These are phyloP conservation scores for Chelon auratus DNA, from an alignment of 2,797 vertebrate genomes.

Conservation along the genomic window DNA sequence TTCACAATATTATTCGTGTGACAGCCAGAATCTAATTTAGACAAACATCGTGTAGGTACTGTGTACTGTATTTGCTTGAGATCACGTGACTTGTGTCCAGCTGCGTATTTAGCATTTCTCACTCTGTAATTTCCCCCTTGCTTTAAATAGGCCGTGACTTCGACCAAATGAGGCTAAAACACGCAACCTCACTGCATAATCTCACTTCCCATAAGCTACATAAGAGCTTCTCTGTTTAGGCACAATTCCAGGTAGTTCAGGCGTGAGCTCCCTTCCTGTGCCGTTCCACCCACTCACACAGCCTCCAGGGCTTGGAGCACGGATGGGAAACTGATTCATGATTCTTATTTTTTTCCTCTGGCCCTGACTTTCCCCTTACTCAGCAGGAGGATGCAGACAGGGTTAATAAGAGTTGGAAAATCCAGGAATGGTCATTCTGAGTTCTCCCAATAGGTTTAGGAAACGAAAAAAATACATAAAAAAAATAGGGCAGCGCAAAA, in stretches of 20 bases:
- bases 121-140: conserved; percentile 23
- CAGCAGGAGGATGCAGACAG: conserved; percentile 30
- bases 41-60: conserved; percentile 21
- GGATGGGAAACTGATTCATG: conserved; percentile 66
- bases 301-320: conserved; percentile 36
- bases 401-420: conserved; percentile 54
- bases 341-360: conserved; percentile 15
- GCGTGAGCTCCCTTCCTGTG: conserved; percentile 65
- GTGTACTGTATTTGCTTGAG: conserved; percentile 20
- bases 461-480: conserved; percentile 2
- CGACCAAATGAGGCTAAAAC: conserved; percentile 44
- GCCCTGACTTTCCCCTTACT: conserved; percentile 42
- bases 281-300: conserved; percentile 56
- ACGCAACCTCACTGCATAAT: conserved; percentile 42
- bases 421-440: conserved; percentile 31
- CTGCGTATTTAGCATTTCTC: conserved; percentile 31
- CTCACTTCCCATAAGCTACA: conserved; percentile 68
- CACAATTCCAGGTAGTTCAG: conserved; percentile 51
- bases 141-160: conserved; percentile 32
- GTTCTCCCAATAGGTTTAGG: conserved; percentile 25
- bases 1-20: background rate
- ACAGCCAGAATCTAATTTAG: background rate
- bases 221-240: conserved; percentile 49
- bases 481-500: conserved; percentile 7
- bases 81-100: conserved; percentile 6